These are phyloP conservation scores for Ailuropoda melanoleuca DNA, from an alignment of 2,113 vertebrate genomes.

Conservation along the genomic window DNA sequence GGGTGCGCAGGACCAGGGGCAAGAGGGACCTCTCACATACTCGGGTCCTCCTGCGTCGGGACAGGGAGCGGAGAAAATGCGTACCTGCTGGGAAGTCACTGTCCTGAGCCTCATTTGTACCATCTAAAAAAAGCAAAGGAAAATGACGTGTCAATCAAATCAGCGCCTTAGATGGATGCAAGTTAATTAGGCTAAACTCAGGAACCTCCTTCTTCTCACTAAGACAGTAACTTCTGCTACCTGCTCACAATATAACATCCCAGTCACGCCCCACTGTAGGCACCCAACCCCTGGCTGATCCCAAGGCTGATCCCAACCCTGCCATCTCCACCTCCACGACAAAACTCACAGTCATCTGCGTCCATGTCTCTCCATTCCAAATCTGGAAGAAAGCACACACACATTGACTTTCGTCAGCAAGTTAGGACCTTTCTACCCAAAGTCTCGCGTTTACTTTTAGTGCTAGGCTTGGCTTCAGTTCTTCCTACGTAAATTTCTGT, in stretches of 20 bases:
- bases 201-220: background rate
- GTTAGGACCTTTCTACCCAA: background rate
- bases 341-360: conserved; percentile 73
- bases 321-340: conserved; percentile 55
- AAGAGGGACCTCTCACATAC: background rate
- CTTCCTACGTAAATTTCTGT: background rate
- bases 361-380: conserved; percentile 81
- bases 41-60: background rate
- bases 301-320: background rate
- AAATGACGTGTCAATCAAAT: background rate
- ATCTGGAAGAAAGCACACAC: conserved; percentile 57
- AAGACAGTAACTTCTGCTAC: background rate
- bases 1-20: background rate
- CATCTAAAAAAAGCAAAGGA: conserved; percentile 63
- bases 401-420: background rate
- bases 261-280: background rate
- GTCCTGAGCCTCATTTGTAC: conserved; percentile 69
- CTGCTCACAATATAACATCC: background rate
- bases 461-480: background rate
- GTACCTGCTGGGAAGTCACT: conserved; percentile 75
- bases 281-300: background rate
- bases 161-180: background rate
- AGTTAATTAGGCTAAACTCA: background rate
- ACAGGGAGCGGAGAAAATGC: background rate
- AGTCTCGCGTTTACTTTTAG: background rate